These are phyloP conservation scores for Dexiosoma caninum DNA, from an alignment of 2,888 invertebrate genomes.

Conservation along the genomic window DNA sequence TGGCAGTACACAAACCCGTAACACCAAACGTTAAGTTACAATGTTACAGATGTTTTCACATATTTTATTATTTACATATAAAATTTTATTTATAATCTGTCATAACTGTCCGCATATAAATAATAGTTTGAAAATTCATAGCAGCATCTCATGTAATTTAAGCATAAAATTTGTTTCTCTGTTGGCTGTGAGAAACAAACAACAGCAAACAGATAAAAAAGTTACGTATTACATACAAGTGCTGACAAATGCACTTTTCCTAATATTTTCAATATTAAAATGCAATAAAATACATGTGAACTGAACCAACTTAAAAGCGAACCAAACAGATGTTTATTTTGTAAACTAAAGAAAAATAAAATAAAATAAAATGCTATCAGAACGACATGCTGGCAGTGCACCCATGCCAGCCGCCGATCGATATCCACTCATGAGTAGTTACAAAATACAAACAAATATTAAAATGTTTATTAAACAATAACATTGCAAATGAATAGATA, in stretches of 20 bases:
- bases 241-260: conserved; percentile 21
- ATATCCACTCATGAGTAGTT: not conserved
- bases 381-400: conserved; percentile 5
- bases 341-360: not conserved
- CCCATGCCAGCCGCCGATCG: conserved; percentile 3
- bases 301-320: not conserved
- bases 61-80: not conserved
- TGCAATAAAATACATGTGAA: conserved; percentile 2
- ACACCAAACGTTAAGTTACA: no score
- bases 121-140: not conserved
- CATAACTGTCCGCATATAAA: not conserved
- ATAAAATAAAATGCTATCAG: not conserved
- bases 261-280: conserved; percentile 23
- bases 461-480: not conserved
- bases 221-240: not conserved
- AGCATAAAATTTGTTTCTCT: conserved; percentile 23
- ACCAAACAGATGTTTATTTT: conserved; percentile 25
- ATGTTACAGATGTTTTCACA: conserved; percentile 35
- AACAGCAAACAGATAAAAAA: not conserved
- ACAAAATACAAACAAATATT: conserved; percentile 16
- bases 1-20: no score
- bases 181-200: not conserved
- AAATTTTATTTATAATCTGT: conserved; percentile 1
- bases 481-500: not conserved
- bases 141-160: conserved; percentile 15